Base-by-base conservation (phyloP, 35 echinoderm and acorn worm species). In the Heliocidaris erythrogramma region DNA sequence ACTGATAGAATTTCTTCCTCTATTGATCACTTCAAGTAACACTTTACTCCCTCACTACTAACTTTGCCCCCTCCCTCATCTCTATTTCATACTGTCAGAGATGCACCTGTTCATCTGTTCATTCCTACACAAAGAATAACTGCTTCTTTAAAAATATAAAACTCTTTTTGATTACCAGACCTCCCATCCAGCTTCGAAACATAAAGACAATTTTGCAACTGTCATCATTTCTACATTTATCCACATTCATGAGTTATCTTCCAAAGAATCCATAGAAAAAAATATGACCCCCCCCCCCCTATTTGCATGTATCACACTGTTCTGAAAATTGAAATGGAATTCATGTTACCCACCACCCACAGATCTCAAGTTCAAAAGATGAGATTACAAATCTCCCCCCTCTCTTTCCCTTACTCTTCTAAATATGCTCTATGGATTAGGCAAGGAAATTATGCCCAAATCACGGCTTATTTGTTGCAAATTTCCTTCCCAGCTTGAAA, bases 401-500 rank as follows among this genome's bases (percentile, higher is more conserved):
- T 88, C 31, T 89, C 87, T 89, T 30, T 32, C 87, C 18, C 30
- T 89, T 14, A 32, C 87, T 89, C 87, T 42, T 31, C 47, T 47
- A 89, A 16, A 89, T 48, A 89, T 48, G 47, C 87, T 89, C 31
- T 42, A 13, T 89, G 87, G 31, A 89, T 48, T 89, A 47, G 87
- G 87, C 87, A 48, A 89, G 87, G 10, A 89, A 89, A 89, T 89
- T 48, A 47, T n/a, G 24, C 31, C 87, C 31, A 48, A 48, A 89
- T 89, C 47, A 89, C 27, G 31, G 18, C 87, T 89, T 89, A 89
- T 89, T 89, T 89, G 87, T 89, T 47, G 47, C 87, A 89, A 89
- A 89, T 89, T 89, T 89, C 87, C 87, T 89, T 48, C 87, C 31
- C 87, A 89, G 87, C 87, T 89, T 89, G 87, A 89, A 47, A 47